Evolutionary conservation across 2,113 vertebrate genomes (phyloP), one percentile per base, ranked within the genome.

Genomic region (Actenoides hombroni): DNA sequence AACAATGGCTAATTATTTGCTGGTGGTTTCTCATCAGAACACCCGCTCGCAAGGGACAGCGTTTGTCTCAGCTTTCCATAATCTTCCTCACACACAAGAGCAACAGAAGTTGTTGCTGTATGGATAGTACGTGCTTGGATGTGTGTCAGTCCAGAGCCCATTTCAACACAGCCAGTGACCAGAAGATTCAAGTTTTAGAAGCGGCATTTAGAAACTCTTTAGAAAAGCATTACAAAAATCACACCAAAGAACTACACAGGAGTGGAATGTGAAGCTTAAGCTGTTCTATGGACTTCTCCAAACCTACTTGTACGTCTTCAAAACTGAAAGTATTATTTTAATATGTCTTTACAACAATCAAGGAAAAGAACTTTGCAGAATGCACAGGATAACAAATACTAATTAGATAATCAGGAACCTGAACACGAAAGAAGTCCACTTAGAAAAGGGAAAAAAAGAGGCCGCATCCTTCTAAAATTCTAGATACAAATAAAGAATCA

Each of bases 301-400:
- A 94, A 86, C 42, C 53, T 60, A 29, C 49, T 77, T 40, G 21
- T 14, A 46, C 13, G 54, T 13, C 37, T 42, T 60, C 42, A 84
- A 96, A 90, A 25, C 2, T 4, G 23, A 10, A 74, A 53, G 42
- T 9, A n/a, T 39, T 53, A 51, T 79, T 71, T 90, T 80, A 88
- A 48, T 76, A 51, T 26, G 11, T 33, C 67, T 35, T 77, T 71
- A 53, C 15, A 96, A 95, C 33, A 73, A 33, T 12, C 37, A 44
- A 40, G 56, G 54, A 91, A 87, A 96, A 92, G 90, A 63, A 20
- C 56, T 83, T 76, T 90, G 64, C 25, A 54, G 84, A 91, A 86
- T 15, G 19, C 17, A 69, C 6, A 76, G 63, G 63, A 78, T 88
- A 79, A 75, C 17, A 84, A 71, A 37, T n/a, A 42, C 29, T 48